A percentile compares a stretch with the other conserved stretches of the same genome.
Conservation (phyloP, 2,888 invertebrate species). For the Loripinus fragilis region DNA sequence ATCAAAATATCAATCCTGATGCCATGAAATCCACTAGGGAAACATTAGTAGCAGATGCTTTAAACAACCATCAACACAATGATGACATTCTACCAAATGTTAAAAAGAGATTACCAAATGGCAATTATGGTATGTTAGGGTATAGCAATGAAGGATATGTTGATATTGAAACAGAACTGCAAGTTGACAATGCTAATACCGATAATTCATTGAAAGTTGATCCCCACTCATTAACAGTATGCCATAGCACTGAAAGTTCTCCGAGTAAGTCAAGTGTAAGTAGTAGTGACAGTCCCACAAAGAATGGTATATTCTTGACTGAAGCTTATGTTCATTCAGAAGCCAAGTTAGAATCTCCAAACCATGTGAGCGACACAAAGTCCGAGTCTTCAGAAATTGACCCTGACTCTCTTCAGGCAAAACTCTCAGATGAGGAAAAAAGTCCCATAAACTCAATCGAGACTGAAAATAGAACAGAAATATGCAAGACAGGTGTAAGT, state of each 20-base stretch:
- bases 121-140: conserved; percentile 23
- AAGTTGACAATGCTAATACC: background rate
- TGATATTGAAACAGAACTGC: background rate
- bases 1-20: background rate
- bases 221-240: background rate
- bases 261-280: conserved; percentile 1
- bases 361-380: background rate
- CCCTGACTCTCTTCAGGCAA: background rate
- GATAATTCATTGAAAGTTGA: background rate
- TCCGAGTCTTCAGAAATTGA: background rate
- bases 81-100: background rate
- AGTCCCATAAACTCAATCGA: conserved; percentile 14
- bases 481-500: conserved; percentile 2
- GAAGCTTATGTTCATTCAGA: background rate
- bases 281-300: background rate
- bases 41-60: background rate
- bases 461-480: background rate
- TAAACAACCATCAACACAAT: background rate
- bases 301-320: background rate
- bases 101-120: background rate
- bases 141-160: conserved; percentile 30
- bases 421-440: conserved; percentile 10
- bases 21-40: background rate
- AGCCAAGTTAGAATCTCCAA: background rate
- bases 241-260: conserved; percentile 8